These are phyloP conservation scores for Urocitellus parryii DNA, from an alignment of 2,113 vertebrate genomes.

Conservation along the genomic window DNA sequence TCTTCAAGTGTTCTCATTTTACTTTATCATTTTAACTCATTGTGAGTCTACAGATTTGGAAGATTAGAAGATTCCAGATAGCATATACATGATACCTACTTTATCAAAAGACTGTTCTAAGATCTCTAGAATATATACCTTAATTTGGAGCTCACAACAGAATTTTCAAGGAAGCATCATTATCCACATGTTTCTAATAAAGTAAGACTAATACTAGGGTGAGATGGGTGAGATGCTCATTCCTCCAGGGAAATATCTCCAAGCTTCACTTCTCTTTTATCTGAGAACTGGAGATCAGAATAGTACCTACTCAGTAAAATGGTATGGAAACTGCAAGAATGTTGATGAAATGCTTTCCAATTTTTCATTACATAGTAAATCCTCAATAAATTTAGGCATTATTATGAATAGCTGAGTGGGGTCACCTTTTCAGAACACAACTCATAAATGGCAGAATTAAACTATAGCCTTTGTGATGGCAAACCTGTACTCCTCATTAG, in stretches of 20 bases:
- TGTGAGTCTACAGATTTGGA: neutral
- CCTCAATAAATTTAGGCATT: neutral
- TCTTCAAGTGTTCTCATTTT: fast-evolving
- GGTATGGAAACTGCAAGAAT: neutral
- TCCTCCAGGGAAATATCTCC: neutral
- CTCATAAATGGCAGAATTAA: neutral
- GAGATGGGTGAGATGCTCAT: neutral
- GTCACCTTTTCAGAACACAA: neutral
- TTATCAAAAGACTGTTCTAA: neutral
- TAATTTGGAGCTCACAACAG: neutral
- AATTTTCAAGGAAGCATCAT: neutral
- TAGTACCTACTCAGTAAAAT: neutral
- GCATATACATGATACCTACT: neutral
- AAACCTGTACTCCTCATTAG: neutral
- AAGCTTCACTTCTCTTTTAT: neutral
- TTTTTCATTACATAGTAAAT: neutral
- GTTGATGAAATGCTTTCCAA: neutral
- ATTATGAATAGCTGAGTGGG: neutral
- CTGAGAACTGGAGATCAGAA: neutral
- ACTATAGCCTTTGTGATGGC: neutral
- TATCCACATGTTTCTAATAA: neutral
- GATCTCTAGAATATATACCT: neutral
- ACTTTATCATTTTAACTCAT: neutral
- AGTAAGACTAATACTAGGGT: neutral
- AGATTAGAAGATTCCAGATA: neutral